Evolutionary conservation across 1,140 invertebrate genomes (phyloP).

Genomic region (Panulirus ornatus): DNA sequence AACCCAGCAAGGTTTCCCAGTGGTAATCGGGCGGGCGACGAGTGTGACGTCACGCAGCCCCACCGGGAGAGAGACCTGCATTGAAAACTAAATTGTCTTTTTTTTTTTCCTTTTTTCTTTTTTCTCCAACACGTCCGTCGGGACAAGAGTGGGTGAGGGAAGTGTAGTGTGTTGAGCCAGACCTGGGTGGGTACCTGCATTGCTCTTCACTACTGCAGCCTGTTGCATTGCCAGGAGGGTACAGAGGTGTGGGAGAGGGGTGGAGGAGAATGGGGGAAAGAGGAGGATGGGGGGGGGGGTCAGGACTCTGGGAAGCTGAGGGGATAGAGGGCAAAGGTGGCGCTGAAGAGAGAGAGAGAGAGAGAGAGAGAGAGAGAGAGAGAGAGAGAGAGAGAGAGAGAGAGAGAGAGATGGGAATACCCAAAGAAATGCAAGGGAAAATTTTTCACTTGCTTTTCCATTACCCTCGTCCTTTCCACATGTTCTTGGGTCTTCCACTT

Average conservation of each 20-base stretch:
- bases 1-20: background rate
- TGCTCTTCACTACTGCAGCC: too few species aligned
- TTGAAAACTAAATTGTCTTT: slow-evolving; percentile 9
- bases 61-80: background rate
- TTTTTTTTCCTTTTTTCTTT: slow-evolving; percentile 5
- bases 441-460: too few species aligned
- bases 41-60: background rate
- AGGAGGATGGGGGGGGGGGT: background rate
- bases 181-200: too few species aligned
- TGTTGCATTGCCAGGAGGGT: too few species aligned
- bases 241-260: background rate
- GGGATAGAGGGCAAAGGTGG: background rate
- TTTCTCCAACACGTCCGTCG: background rate
- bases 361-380: background rate
- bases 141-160: too few species aligned
- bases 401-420: slow-evolving; percentile 5
- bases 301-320: background rate
- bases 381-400: background rate
- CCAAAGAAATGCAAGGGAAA: too few species aligned
- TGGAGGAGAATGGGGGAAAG: background rate
- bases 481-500: too few species aligned
- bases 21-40: background rate
- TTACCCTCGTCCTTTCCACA: too few species aligned
- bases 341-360: background rate
- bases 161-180: too few species aligned